A percentile compares a stretch with the other conserved stretches of the same genome.
These are phyloP conservation scores for Astreopora myriophthalma DNA, from an alignment of 64 coral and sea anemone genomes.

Conservation along the genomic window DNA sequence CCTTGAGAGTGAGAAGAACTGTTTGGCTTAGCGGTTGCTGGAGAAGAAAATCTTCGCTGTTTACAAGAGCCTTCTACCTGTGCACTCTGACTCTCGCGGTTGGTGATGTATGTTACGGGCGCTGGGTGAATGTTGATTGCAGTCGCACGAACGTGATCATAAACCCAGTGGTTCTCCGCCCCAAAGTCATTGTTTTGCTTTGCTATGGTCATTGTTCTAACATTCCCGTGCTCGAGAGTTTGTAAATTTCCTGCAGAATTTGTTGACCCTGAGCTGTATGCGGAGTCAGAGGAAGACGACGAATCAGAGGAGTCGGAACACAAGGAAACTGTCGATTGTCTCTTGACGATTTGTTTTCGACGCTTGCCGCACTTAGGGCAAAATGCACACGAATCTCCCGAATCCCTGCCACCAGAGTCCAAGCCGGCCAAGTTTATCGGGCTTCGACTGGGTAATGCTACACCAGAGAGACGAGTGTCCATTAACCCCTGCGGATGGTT, in stretches of 20 bases:
- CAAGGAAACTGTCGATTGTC: constrained; percentile 61
- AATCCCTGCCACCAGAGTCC: neutral
- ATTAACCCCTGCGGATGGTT: constrained; percentile 9
- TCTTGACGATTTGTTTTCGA: constrained; percentile 35
- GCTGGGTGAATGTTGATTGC: neutral
- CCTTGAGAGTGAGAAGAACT: neutral
- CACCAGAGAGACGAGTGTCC: neutral
- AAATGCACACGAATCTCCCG: constrained; percentile 23
- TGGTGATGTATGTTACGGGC: neutral
- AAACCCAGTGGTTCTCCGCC: neutral
- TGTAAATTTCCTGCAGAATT: neutral
- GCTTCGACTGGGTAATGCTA: neutral
- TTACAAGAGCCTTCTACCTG: neutral
- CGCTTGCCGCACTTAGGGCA: constrained; percentile 74
- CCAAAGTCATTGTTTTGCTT: constrained; percentile 19
- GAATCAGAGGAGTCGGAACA: constrained; percentile 78
- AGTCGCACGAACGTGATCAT: neutral
- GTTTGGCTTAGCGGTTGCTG: neutral
- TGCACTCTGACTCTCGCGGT: neutral
- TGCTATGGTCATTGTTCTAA: neutral
- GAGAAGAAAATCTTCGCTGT: neutral
- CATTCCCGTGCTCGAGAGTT: neutral
- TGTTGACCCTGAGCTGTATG: constrained; percentile 66
- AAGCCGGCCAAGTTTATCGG: neutral
- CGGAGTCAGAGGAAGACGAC: constrained; percentile 78